A percentile compares a stretch with the other conserved stretches of the same genome.
These are phyloP conservation scores for Crenichthys baileyi DNA, from an alignment of 2,797 vertebrate species.

Conservation along the genomic window DNA sequence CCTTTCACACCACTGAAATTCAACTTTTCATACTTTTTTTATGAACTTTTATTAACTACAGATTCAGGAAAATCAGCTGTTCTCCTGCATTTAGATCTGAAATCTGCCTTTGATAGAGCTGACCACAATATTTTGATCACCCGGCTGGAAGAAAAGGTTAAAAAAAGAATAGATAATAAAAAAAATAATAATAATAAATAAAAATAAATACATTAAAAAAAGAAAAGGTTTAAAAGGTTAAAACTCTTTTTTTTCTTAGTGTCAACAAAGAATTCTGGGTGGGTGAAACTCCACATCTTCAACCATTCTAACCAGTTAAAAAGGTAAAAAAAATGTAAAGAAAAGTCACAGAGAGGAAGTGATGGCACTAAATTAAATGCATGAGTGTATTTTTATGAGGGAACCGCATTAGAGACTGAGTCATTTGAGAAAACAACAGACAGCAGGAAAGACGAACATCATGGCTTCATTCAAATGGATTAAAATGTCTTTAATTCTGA, in stretches of 20 bases:
- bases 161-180: no score
- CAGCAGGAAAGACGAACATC: neutral
- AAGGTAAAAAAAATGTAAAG: neutral
- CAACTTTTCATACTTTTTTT: no score
- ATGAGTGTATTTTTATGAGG: neutral
- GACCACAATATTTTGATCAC: no score
- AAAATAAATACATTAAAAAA: no score
- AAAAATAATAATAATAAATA: no score
- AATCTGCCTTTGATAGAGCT: no score
- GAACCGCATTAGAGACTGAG: neutral
- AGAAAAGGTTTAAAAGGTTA: no score
- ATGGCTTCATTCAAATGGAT: neutral
- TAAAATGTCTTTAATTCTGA: neutral
- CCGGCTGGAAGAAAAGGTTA: no score
- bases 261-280: rapidly evolving
- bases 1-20: no score
- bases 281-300: neutral
- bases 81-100: no score
- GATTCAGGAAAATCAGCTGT: no score
- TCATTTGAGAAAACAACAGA: neutral
- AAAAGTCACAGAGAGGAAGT: neutral
- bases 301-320: neutral
- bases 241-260: neutral
- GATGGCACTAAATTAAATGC: neutral
- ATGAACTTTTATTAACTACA: no score